Evolutionary conservation across 2,113 vertebrate genomes (phyloP).

Genomic region (Telmatochromis sp.): DNA sequence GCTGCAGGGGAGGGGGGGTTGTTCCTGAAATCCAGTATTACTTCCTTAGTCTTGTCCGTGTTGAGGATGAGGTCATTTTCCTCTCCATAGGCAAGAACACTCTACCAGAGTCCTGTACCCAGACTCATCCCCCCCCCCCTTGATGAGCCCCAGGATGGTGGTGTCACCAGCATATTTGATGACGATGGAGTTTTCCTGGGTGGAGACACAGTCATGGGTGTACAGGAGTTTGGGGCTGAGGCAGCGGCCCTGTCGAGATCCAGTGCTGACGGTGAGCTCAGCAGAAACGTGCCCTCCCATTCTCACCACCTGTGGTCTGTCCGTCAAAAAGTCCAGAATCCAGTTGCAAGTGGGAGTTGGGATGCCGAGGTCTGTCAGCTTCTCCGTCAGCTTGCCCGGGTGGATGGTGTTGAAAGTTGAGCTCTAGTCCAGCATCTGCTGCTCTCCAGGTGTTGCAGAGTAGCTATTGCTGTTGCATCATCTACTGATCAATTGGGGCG

Average conservation of each 20-base stretch:
- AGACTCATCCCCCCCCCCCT: neutral
- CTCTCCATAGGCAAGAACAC: neutral
- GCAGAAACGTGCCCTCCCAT: neutral
- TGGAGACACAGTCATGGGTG: neutral
- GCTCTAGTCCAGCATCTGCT: neutral
- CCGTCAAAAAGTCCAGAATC: neutral
- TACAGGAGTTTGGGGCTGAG: neutral
- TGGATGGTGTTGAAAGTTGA: neutral
- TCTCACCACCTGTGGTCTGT: neutral
- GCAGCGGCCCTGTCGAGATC: neutral
- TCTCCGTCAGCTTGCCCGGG: neutral
- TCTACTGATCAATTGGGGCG: neutral
- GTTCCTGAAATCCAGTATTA: neutral
- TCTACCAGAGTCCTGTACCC: neutral
- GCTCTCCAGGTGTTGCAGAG: neutral
- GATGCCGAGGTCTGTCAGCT: neutral
- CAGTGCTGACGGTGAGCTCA: neutral
- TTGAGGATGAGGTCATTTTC: neutral
- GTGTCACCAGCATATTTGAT: neutral
- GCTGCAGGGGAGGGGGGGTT: neutral
- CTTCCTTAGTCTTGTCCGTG: neutral
- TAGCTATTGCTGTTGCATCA: neutral
- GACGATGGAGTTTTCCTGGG: neutral
- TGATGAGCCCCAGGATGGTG: neutral
- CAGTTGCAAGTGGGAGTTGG: neutral